Evolutionary conservation across 2,888 invertebrate species (phyloP), one percentile per base, ranked within the genome.

Genomic region (Andricus quercusramuli): DNA sequence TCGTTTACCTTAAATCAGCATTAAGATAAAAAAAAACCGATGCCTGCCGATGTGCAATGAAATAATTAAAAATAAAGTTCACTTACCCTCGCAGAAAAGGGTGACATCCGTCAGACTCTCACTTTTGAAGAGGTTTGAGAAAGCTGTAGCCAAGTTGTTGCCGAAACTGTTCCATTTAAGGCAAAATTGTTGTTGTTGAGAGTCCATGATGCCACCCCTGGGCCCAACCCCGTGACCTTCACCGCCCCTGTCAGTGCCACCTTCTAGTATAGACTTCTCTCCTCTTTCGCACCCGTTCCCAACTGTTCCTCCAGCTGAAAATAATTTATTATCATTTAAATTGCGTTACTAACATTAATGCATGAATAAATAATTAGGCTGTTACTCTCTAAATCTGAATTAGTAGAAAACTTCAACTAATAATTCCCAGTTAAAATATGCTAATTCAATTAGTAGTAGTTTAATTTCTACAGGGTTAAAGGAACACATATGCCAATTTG

Each of bases 101-200:
- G 97, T 98, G 93, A 98, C 97, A 95, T 98, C 98, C 90, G 97
- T 97, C 92, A 98, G 95, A 93, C 97, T 96, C 95, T 98, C 97
- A 92, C 97, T 97, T 94, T 97, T 97, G 95, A 97, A 97, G 92
- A 98, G 95, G 94, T 97, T 97, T 92, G 97, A 97, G 94, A 97
- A 98, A 90, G 97, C 97, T 90, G 97, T 97, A 90, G 97, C 97
- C 94, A 98, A 95, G 94, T 98, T 98, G 92, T 96, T 97, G 93
- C 97, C 97, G 94, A 97, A 98, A 95, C 97, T 97, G 96, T 97
- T 98, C 98, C 98, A 98, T 95, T 98, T 97, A 91, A 98, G 95
- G 95, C 97, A 97, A 94, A 97, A 98, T 94, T 98, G 97, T 94
- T 97, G 98, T 95, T 97, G 97, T 90, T 93, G 93, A 93, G 97